Percentiles rank a stretch among this genome's conserved stretches.
These are phyloP conservation scores for Xenopus borealis DNA, from an alignment of 2,113 vertebrate species.

Conservation along the genomic window DNA sequence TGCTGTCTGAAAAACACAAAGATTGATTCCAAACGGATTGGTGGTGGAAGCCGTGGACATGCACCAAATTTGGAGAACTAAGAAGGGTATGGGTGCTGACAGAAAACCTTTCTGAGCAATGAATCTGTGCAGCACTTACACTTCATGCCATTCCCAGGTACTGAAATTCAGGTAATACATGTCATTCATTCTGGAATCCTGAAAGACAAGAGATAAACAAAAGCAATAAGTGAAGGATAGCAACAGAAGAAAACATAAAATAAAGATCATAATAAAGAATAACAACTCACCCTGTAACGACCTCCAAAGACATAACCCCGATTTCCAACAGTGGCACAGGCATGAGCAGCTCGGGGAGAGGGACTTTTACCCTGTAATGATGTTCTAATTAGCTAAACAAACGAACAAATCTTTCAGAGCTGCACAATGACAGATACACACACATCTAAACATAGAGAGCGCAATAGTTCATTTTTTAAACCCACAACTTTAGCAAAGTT, in stretches of 20 bases:
- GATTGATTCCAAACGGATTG: too few species aligned
- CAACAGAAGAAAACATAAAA: background rate
- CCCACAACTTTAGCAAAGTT: too few species aligned
- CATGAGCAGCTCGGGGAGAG: conserved; percentile 89
- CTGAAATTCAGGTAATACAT: conserved; percentile 89
- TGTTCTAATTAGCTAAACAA: background rate
- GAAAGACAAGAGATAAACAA: conserved; percentile 17
- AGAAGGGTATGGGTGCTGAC: too few species aligned
- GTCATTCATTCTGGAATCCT: conserved; percentile 92
- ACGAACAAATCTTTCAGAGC: too few species aligned
- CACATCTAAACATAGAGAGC: too few species aligned
- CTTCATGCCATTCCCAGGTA: conserved; percentile 91
- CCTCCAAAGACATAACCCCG: conserved; percentile 92
- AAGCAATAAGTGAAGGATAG: background rate
- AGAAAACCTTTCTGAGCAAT: too few species aligned
- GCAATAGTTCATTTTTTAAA: too few species aligned
- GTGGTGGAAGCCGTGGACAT: too few species aligned
- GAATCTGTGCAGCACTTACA: conserved; percentile 67
- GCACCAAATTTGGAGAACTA: too few species aligned
- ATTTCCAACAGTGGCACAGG: conserved; percentile 86
- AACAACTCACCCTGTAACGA: conserved; percentile 77
- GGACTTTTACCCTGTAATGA: conserved; percentile 79
- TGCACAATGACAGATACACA: too few species aligned
- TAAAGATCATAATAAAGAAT: too few species aligned
- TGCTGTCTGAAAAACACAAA: too few species aligned